A percentile compares a stretch with the other conserved stretches of the same genome.
phyloP scores from a whole-genome alignment of 1,140 invertebrate genomes.

The Zeugodacus cucurbitae region DNA sequence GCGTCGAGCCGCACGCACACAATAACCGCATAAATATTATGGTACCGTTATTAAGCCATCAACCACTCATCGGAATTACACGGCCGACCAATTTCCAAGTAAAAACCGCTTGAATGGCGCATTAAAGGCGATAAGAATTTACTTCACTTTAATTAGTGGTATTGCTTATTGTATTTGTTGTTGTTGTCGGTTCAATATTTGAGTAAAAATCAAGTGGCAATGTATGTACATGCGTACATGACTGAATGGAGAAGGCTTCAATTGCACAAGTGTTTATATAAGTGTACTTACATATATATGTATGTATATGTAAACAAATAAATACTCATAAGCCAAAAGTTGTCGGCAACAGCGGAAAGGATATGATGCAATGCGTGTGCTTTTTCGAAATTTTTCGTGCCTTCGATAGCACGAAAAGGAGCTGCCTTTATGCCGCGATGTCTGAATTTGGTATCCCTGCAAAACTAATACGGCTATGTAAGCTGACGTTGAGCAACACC shows the following conservation, averaged over 20 bases:
- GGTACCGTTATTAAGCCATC: too few species aligned
- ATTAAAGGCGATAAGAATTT: background rate
- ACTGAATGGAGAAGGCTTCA: background rate
- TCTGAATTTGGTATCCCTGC: too few species aligned
- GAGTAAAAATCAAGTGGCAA: background rate
- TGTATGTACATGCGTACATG: too few species aligned
- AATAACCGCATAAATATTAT: background rate
- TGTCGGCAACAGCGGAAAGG: too few species aligned
- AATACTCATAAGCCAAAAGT: background rate
- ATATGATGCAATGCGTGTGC: too few species aligned
- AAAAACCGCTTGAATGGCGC: background rate
- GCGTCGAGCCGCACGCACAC: background rate
- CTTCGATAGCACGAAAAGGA: too few species aligned
- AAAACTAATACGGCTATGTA: too few species aligned
- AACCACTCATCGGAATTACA: background rate
- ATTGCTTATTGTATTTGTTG: background rate
- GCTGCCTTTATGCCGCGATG: too few species aligned
- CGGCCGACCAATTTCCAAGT: background rate
- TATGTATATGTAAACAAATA: background rate
- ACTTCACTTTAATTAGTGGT: background rate
- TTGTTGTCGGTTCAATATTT: background rate
- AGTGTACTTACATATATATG: background rate
- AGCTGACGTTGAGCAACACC: too few species aligned
- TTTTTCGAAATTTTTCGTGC: too few species aligned
- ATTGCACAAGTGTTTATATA: background rate